Evolutionary conservation across 1,140 invertebrate genomes (phyloP), one percentile per base, ranked within the genome.

Genomic region (Sarcophaga bullata): DNA sequence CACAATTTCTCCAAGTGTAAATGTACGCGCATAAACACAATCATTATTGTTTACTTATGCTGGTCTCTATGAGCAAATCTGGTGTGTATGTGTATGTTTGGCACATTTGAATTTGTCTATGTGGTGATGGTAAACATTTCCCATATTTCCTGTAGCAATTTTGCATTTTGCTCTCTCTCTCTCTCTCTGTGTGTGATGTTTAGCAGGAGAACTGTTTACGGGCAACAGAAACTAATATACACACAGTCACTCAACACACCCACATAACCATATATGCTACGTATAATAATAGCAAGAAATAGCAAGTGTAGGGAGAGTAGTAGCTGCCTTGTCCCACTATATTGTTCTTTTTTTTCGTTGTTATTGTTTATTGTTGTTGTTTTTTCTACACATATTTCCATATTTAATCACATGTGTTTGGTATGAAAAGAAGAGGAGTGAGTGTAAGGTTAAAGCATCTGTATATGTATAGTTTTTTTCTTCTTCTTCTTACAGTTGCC

Each of bases 111-210:
- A 19, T 68, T 19, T 68, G 62, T 68, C 6, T 68, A 19, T 68
- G 17, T 68, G n/a, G 15, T n/a, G 6, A 52, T 68, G 7, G 62
- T 68, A 68, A 58, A 58, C 62, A 68, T n/a, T 68, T 68, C 62
- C n/a, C 62, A 68, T 68, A 25, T 68, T 68, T 68, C 17, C 62
- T 68, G 19, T 19, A 19, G 9, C 62, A 68, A 68, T 68, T 68
- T 68, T 68, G 62, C 62, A 68, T 19, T 68, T 68, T 68, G 62
- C 19, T 68, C 62, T 68, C 62, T 37, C 25, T 37, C 19, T 68
- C 62, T 68, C 62, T 37, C 25, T 37, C 25, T 37, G 25, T 37
- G 25, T 37, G 25, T 37, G 54, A n/a, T 68, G 62, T 68, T 68
- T 68, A 68, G 62, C 19, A 19, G 62, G 62, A 68, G 62, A 68